Evolutionary conservation across 1,140 invertebrate species (phyloP).

Genomic region (Cotesia glomerata): DNA sequence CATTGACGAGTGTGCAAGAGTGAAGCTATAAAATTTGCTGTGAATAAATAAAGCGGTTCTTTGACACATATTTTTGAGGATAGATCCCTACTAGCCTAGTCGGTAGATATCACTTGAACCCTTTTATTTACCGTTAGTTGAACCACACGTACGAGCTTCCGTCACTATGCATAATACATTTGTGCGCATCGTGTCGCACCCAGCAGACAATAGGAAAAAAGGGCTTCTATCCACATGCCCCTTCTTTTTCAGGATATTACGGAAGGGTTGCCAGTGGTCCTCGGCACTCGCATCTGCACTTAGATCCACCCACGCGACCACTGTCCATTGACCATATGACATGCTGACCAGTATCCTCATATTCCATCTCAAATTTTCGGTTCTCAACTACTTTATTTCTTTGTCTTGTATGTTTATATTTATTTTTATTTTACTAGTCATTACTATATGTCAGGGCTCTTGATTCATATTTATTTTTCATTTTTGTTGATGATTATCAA

Average conservation of each 20-base stretch:
- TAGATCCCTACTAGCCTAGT: slow-evolving; percentile 15
- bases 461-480: background rate
- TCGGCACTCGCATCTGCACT: slow-evolving; percentile 51
- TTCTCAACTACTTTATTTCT: slow-evolving; percentile 40
- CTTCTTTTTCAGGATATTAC: slow-evolving; percentile 55
- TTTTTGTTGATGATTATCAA: background rate
- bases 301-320: slow-evolving; percentile 52
- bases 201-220: slow-evolving; percentile 14
- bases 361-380: slow-evolving; percentile 37
- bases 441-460: background rate
- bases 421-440: background rate
- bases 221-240: slow-evolving; percentile 42
- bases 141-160: slow-evolving; percentile 24
- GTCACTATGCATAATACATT: slow-evolving; percentile 36
- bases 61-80: slow-evolving; percentile 45
- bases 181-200: slow-evolving; percentile 33
- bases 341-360: slow-evolving; percentile 61
- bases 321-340: slow-evolving; percentile 62
- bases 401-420: background rate
- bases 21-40: slow-evolving; percentile 16
- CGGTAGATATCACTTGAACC: background rate
- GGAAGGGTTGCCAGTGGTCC: slow-evolving; percentile 55
- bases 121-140: slow-evolving; percentile 50
- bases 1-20: background rate
- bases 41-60: slow-evolving; percentile 7